phyloP scores from a whole-genome alignment of 2,113 vertebrate genomes.

The Climacteris rufus region DNA sequence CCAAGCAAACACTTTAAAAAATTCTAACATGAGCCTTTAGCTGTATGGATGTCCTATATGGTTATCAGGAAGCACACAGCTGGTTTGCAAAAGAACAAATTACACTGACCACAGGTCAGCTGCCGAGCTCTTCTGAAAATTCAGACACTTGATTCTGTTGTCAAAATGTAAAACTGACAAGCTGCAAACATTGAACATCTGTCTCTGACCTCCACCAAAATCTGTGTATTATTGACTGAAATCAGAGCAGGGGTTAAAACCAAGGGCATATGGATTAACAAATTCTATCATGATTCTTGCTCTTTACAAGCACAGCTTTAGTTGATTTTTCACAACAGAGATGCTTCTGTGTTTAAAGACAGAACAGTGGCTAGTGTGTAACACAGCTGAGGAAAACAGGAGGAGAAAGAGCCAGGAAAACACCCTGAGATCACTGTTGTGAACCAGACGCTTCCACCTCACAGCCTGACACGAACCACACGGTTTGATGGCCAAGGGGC shows the following conservation, averaged over 20 bases:
- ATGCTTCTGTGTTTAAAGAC: neutral
- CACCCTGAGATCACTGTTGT: neutral
- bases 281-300: neutral
- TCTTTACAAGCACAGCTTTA: neutral
- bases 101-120: neutral
- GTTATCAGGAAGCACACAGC: neutral
- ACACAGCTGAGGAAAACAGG: neutral
- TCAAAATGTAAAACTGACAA: neutral
- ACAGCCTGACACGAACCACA: conserved; percentile 19
- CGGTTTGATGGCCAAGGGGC: neutral
- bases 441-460: conserved; percentile 25
- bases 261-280: neutral
- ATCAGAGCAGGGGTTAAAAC: neutral
- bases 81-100: neutral
- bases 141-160: neutral
- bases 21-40: neutral
- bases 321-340: neutral
- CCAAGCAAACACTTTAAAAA: neutral
- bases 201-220: neutral
- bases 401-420: neutral
- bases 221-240: neutral
- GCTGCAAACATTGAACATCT: neutral
- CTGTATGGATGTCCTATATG: neutral
- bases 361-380: neutral
- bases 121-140: neutral